Percentiles rank a stretch among this genome's conserved stretches.
Evolutionary conservation across 2,888 invertebrate species (phyloP).

Genomic region (Ceratothoa steindachneri): DNA sequence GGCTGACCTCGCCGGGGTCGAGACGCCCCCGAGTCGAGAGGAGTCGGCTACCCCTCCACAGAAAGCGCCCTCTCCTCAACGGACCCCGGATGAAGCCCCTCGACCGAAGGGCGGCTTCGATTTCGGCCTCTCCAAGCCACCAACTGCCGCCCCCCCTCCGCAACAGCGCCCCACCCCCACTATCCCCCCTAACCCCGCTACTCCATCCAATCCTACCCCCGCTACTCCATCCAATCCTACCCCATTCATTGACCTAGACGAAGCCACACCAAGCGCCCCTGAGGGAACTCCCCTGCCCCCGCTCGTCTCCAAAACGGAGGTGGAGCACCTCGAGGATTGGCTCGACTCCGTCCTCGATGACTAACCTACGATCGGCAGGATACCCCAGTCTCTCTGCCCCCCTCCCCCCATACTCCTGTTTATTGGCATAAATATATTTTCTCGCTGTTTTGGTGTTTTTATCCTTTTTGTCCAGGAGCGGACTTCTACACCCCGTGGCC

Average conservation of each 20-base stretch:
- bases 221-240: not conserved
- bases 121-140: constrained; percentile 27
- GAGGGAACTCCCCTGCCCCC: not conserved
- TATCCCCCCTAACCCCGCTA: not conserved
- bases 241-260: not conserved
- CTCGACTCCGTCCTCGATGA: constrained; percentile 45
- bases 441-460: too few relatives aligned
- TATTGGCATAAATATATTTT: too few relatives aligned
- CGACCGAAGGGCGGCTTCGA: constrained; percentile 13
- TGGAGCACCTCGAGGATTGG: constrained; percentile 45
- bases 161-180: not conserved
- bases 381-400: too few relatives aligned
- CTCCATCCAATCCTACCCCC: not conserved
- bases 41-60: not conserved
- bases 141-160: not conserved
- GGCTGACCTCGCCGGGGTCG: not conserved
- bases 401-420: too few relatives aligned
- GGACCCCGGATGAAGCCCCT: not conserved
- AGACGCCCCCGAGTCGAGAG: not conserved
- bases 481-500: too few relatives aligned
- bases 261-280: too few relatives aligned
- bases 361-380: constrained; percentile 15
- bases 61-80: too few relatives aligned
- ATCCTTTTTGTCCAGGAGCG: too few relatives aligned
- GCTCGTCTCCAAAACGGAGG: not conserved